These are phyloP conservation scores for Ophion obscuratus DNA, from an alignment of 2,888 invertebrate species.

Conservation along the genomic window DNA sequence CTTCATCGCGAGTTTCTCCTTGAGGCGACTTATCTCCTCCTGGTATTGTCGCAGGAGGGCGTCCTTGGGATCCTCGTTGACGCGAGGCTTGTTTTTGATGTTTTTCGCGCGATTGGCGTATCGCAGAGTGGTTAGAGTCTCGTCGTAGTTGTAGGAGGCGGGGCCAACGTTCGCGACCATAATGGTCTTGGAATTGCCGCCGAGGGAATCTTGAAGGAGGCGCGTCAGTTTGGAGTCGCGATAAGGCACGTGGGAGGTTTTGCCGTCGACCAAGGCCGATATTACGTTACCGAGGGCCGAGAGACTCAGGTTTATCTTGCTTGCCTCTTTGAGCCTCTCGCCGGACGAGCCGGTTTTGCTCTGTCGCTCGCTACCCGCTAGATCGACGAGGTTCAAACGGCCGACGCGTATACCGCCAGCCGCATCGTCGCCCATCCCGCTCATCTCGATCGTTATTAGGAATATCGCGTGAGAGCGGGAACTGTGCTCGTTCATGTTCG, in stretches of 20 bases:
- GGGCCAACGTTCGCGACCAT: slow-evolving; percentile 99
- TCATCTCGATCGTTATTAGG: slow-evolving; percentile 98
- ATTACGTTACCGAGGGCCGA: slow-evolving; percentile 99
- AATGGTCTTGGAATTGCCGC: slow-evolving; percentile 99
- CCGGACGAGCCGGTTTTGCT: slow-evolving; percentile 98
- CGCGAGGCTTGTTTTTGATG: slow-evolving; percentile 98
- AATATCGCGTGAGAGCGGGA: slow-evolving; percentile 99
- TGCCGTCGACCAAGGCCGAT: slow-evolving; percentile 96
- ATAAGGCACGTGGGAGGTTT: slow-evolving; percentile 98
- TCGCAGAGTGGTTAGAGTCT: slow-evolving; percentile 97
- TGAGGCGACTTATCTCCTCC: slow-evolving; percentile 94
- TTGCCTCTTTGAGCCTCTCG: slow-evolving; percentile 96
- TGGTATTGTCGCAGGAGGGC: slow-evolving; percentile 98
- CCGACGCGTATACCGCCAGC: slow-evolving; percentile 89
- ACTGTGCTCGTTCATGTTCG: slow-evolving; percentile 99
- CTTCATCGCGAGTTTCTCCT: slow-evolving; percentile 82
- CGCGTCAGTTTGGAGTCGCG: slow-evolving; percentile 98
- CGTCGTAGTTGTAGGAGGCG: slow-evolving; percentile 98
- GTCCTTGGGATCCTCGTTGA: slow-evolving; percentile 99
- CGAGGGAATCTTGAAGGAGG: slow-evolving; percentile 97
- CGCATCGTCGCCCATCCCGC: slow-evolving; percentile 87
- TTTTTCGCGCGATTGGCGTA: slow-evolving; percentile 99
- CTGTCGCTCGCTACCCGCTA: slow-evolving; percentile 99
- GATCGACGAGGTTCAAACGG: slow-evolving; percentile 97
- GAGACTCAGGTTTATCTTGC: slow-evolving; percentile 98